Conservation (phyloP, 1,140 invertebrate genomes). For the Sitodiplosis mosellana region DNA sequence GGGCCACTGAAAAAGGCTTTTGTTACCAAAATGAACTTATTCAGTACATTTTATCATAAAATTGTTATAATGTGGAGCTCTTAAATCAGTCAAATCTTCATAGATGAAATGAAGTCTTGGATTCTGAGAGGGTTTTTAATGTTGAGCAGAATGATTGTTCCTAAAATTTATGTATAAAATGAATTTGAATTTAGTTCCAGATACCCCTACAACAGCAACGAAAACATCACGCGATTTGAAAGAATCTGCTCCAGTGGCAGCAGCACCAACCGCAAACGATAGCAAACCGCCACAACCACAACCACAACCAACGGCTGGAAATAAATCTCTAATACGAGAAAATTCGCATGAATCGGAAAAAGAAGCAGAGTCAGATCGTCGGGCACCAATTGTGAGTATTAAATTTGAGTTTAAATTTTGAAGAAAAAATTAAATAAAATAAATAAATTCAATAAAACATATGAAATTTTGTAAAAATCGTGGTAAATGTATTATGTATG, state of each 20-base stretch:
- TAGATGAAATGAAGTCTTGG: too few species aligned
- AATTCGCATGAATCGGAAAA: neutral
- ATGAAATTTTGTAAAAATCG: constrained; percentile 1
- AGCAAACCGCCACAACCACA: neutral
- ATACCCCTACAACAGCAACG: constrained; percentile 19
- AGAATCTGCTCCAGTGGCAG: constrained; percentile 18
- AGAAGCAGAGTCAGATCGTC: constrained; percentile 2
- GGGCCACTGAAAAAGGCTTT: too few species aligned
- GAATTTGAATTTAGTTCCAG: constrained; percentile 16
- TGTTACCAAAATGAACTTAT: too few species aligned
- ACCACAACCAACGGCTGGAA: constrained; percentile 6
- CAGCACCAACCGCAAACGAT: neutral
- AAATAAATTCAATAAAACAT: neutral
- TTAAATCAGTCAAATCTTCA: too few species aligned
- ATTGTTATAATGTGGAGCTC: too few species aligned
- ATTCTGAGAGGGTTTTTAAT: too few species aligned
- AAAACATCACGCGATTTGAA: constrained; percentile 21
- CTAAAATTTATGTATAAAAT: too few species aligned
- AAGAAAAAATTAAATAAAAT: too few species aligned
- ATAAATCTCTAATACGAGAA: neutral
- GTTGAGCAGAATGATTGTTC: too few species aligned
- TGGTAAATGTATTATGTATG: constrained; percentile 1
- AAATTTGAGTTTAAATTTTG: too few species aligned
- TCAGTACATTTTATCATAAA: too few species aligned
- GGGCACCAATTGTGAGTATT: neutral